Evolutionary conservation across 1,140 invertebrate genomes (phyloP).

Genomic region (Antheraea pernyi): DNA sequence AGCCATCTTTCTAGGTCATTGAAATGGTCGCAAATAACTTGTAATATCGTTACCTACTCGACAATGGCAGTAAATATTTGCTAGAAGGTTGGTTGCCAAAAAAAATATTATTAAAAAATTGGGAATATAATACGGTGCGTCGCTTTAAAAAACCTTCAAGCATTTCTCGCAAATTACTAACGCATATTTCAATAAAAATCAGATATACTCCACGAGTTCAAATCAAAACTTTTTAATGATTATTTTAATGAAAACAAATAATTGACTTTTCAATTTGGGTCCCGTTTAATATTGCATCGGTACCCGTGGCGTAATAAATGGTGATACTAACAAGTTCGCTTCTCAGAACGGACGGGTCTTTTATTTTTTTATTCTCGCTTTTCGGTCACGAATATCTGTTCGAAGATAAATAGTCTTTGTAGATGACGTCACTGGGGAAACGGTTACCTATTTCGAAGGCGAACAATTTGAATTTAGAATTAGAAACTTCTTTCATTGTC

Average conservation of each 20-base stretch:
- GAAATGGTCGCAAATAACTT: too few relatives aligned
- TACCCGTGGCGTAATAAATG: slow-evolving; percentile 71
- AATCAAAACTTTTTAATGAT: neutral
- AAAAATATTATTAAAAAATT: too few relatives aligned
- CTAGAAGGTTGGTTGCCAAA: too few relatives aligned
- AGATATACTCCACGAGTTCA: neutral
- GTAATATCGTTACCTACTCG: too few relatives aligned
- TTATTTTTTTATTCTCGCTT: slow-evolving; percentile 46
- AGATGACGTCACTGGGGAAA: slow-evolving; percentile 48
- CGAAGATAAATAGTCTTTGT: slow-evolving; percentile 67
- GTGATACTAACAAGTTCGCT: slow-evolving; percentile 69
- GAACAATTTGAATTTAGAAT: neutral
- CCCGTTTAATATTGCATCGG: slow-evolving; percentile 38
- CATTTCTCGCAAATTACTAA: too few relatives aligned
- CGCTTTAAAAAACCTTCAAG: too few relatives aligned
- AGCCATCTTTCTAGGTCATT: too few relatives aligned
- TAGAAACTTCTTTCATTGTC: too few relatives aligned
- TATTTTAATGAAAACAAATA: slow-evolving; percentile 35
- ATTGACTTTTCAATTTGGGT: slow-evolving; percentile 57
- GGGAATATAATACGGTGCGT: too few relatives aligned
- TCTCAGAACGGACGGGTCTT: slow-evolving; percentile 59
- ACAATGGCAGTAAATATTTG: too few relatives aligned
- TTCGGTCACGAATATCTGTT: slow-evolving; percentile 65
- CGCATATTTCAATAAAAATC: too few relatives aligned
- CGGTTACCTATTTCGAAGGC: neutral